Evolutionary conservation across 2,797 vertebrate genomes (phyloP), one percentile per base, ranked within the genome.

Genomic region (Malacoctenus gilli): DNA sequence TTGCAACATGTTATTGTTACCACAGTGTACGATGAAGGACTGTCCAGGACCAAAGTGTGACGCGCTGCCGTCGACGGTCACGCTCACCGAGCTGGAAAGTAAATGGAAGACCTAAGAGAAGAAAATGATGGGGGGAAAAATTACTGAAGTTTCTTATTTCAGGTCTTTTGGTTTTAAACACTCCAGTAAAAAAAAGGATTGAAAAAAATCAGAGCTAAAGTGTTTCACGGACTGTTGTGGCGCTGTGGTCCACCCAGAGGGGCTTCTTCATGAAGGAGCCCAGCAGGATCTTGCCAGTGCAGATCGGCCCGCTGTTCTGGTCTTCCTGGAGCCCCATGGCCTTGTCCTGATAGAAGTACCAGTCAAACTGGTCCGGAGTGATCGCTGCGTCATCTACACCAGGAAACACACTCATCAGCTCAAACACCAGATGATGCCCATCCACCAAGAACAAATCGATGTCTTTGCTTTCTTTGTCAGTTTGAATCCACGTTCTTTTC

Each of bases 261-360:
- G 92, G 92, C 55, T 93, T 93, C 76, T 90, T 92, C 85, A 87
- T 90, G 68, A 75, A 85, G 8, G 91, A 92, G 44, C 91, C 91
- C 48, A 93, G 79, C 59, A 93, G 50, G 20, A 93, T 76, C 59
- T 89, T 92, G 6, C 92, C 92, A 8, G 59, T 84, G 25, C 84
- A 90, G 64, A 89, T 72, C 15, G 75, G 75, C 15, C 23, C 40
- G 13, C 23, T 47, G 53, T 76, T 69, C n/a, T 89, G 44, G 6
- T 93, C 92, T 22, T 77, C 59, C 23, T 59, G 46, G 16, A 89
- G 11, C 18, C 92, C 92, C 5, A 92, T 69, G 0, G 83, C 90
- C 72, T 82, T 37, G 60, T 82, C 81, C 30, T 79, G 72, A 59
- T 91, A 72, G 28, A 64, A 87, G 63, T 81, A 88, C 92, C 92